A percentile compares a stretch with the other conserved stretches of the same genome.
Evolutionary conservation across 2,888 invertebrate species (phyloP).

Genomic region (Philonicus albiceps): DNA sequence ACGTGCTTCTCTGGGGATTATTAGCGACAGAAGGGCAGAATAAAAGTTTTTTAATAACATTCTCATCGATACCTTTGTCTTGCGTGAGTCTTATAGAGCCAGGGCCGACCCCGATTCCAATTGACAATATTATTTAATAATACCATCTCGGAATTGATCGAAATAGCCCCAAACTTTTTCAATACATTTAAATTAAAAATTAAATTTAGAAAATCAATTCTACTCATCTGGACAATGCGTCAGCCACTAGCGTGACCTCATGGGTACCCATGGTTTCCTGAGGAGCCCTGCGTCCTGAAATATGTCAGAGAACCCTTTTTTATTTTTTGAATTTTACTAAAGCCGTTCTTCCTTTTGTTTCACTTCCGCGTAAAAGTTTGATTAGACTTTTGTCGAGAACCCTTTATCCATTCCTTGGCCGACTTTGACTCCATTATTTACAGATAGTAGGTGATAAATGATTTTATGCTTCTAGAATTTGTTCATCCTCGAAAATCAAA

Average conservation of each 20-base stretch:
- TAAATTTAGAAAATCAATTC: slow-evolving; percentile 38
- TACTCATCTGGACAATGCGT: neutral
- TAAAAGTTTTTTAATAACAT: slow-evolving; percentile 49
- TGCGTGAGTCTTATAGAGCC: neutral
- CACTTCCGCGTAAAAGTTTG: slow-evolving; percentile 47
- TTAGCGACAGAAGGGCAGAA: slow-evolving; percentile 25
- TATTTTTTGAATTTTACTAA: neutral
- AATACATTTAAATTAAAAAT: slow-evolving; percentile 50
- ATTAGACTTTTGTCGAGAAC: slow-evolving; percentile 45
- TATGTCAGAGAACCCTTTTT: slow-evolving; percentile 10
- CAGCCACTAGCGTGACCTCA: neutral
- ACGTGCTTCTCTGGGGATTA: neutral
- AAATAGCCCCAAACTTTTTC: slow-evolving; percentile 45
- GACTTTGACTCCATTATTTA: neutral
- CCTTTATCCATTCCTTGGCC: slow-evolving; percentile 41
- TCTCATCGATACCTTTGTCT: slow-evolving; percentile 36
- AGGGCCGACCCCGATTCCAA: neutral
- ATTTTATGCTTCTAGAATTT: neutral
- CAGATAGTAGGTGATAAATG: neutral
- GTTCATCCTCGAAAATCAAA: neutral
- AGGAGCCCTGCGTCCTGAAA: neutral
- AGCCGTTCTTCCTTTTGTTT: slow-evolving; percentile 38
- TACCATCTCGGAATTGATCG: neutral
- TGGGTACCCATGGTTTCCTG: neutral
- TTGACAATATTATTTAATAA: slow-evolving; percentile 18